Evolutionary conservation across 2,113 vertebrate species (phyloP), one percentile per base, ranked within the genome.

Genomic region (Urocitellus parryii): DNA sequence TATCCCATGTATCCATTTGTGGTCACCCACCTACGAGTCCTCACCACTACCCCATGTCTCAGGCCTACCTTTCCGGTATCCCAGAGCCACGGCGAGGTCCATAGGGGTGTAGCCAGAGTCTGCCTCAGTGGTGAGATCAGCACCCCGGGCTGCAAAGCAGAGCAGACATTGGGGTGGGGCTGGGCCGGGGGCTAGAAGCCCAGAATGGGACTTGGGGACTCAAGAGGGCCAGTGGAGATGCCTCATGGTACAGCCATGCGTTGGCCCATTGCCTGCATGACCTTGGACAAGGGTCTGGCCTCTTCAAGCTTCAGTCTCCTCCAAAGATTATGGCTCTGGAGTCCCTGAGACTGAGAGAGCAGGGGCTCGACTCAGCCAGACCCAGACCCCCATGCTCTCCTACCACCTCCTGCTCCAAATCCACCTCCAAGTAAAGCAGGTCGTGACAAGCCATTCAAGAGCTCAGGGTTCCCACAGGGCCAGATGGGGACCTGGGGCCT

Each of bases 71-170:
- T 99, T 99, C 97, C 99, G 99, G 98, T 99, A 99, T 39, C 99
- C 99, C 61, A 99, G 94, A 4, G 99, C 99, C 78, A 99, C 99
- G 0, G 99, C 99, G 18, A 99, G 99, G 39, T 99, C 99, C 99
- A 99, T 99, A 0, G 99, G 99, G 81, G 99, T 99, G 96, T 99
- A 99, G 0, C 99, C 99, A 4, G 99, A 99, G 93, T 99, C 99
- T 0, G 99, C 99, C 95, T 99, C 99, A 0, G 99, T 99, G 1
- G 99, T 99, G 95, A 99, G 98, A 96, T 99, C 99, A 0, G 99
- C 99, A 0, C 99, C 99, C 0, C 96, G 97, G 48, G 98, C 99
- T 99, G 98, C 27, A 94, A 91, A 86, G 74, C 68, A 97, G 70
- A 97, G 67, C 1, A 45, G 42, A 22, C 1, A 17, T 37, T 82